phyloP scores from a whole-genome alignment of 2,888 invertebrate species.

The Troilus luridus region DNA sequence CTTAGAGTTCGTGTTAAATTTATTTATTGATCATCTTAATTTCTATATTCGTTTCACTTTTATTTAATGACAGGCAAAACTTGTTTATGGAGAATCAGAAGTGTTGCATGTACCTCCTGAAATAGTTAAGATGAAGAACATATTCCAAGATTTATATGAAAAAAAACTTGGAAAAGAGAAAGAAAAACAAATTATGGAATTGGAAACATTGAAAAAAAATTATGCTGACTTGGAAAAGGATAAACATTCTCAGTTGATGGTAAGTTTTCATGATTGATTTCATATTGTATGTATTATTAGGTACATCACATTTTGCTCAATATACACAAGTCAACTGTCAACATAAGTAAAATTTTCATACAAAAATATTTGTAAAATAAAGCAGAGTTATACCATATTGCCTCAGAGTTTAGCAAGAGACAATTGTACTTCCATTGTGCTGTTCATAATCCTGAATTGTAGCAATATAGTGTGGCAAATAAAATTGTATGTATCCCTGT shows the following conservation, averaged over 20 bases:
- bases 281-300: not conserved
- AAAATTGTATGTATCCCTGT: too few species aligned
- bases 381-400: too few species aligned
- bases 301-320: too few species aligned
- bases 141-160: constrained; percentile 44
- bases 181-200: constrained; percentile 51
- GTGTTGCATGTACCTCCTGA: constrained; percentile 54
- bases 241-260: constrained; percentile 28
- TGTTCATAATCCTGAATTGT: too few species aligned
- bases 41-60: not conserved
- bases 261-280: not conserved
- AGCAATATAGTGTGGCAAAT: too few species aligned
- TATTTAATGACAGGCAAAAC: not conserved
- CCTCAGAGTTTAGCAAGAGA: too few species aligned
- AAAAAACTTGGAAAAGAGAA: constrained; percentile 39
- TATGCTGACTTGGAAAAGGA: constrained; percentile 52
- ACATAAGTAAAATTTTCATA: too few species aligned
- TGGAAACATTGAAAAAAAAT: constrained; percentile 55
- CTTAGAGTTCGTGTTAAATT: too few species aligned
- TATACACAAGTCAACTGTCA: too few species aligned
- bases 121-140: constrained; percentile 52
- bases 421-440: too few species aligned
- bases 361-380: too few species aligned
- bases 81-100: constrained; percentile 48
- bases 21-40: too few species aligned